Conservation (phyloP, 1,140 invertebrate species). For the Bombus sylvicola region DNA sequence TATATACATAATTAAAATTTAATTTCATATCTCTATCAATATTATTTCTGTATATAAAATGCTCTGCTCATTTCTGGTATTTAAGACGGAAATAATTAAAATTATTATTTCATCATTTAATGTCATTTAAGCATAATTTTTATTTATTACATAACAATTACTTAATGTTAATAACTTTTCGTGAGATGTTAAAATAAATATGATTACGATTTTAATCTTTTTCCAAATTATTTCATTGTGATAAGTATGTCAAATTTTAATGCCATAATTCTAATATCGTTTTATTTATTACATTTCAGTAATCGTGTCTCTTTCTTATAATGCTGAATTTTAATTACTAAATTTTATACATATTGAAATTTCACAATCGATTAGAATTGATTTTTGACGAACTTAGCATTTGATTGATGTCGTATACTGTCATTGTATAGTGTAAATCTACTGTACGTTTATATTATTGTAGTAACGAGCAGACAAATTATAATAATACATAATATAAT, state of each 20-base stretch:
- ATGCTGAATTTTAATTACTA: background rate
- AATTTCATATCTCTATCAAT: too few relatives aligned
- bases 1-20: too few relatives aligned
- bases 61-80: too few relatives aligned
- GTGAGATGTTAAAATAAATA: background rate
- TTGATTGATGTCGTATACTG: background rate
- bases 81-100: too few relatives aligned
- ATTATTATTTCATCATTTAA: too few relatives aligned
- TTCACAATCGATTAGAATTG: background rate
- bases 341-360: background rate
- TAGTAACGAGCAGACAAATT: background rate
- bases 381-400: background rate
- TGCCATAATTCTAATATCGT: background rate
- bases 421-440: background rate
- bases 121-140: background rate
- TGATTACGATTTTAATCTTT: too few relatives aligned
- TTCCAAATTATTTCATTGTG: too few relatives aligned
- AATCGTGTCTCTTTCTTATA: background rate
- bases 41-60: too few relatives aligned
- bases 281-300: background rate
- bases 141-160: background rate
- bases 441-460: background rate
- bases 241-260: background rate
- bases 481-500: constrained; percentile 1
- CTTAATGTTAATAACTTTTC: background rate